phyloP scores from a whole-genome alignment of 2,113 vertebrate genomes.

The Chiloscyllium plagiosum region DNA sequence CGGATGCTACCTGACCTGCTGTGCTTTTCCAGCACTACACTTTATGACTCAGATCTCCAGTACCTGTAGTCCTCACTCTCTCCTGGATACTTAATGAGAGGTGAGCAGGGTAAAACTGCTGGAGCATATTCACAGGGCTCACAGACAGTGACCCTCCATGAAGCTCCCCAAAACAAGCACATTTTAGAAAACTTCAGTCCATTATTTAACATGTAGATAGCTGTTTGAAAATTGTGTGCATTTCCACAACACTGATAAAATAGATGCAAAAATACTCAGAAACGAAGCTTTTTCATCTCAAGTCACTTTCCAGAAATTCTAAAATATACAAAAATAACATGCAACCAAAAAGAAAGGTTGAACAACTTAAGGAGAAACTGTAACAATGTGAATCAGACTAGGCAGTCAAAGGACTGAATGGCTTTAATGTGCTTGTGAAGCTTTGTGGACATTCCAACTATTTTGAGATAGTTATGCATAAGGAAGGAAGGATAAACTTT shows the following conservation, averaged over 20 bases:
- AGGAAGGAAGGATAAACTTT: background rate
- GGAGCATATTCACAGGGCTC: too few species aligned
- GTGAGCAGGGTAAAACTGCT: too few species aligned
- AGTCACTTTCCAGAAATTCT: background rate
- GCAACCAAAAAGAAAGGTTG: too few species aligned
- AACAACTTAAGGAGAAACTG: background rate
- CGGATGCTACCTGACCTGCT: too few species aligned
- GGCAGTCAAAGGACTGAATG: background rate
- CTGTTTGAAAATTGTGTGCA: background rate
- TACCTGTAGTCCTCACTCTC: too few species aligned
- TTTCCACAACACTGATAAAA: background rate
- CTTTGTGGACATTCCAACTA: background rate
- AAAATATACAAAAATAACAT: background rate
- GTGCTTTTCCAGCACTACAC: too few species aligned
- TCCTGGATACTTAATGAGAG: too few species aligned
- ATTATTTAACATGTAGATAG: background rate
- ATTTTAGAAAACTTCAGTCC: too few species aligned
- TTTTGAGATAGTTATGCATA: background rate
- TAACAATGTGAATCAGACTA: background rate
- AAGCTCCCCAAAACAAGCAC: too few species aligned
- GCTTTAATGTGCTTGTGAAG: background rate
- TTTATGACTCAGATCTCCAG: too few species aligned
- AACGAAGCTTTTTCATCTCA: background rate
- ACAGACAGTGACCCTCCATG: too few species aligned
- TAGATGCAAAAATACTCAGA: background rate